phyloP scores from a whole-genome alignment of 2,888 invertebrate species.

The Bursaphelenchus okinawaensis region DNA sequence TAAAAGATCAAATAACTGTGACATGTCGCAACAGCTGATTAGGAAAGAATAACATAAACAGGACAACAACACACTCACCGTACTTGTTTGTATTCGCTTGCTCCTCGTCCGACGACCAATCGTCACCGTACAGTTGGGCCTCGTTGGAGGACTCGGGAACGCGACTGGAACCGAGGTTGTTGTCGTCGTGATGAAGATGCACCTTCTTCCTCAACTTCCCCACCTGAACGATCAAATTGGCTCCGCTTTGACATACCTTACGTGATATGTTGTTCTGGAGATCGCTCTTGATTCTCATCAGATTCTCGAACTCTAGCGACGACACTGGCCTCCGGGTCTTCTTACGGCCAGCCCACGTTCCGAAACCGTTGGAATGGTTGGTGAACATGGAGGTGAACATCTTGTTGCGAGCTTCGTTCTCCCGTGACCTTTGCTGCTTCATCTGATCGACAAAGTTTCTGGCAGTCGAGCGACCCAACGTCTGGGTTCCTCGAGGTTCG shows the following conservation, averaged over 20 bases:
- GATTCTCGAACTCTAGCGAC: slow-evolving; percentile 40
- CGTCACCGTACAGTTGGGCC: slow-evolving; percentile 42
- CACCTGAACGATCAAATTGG: slow-evolving; percentile 4
- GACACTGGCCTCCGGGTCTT: slow-evolving; percentile 24
- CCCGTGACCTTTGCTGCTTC: neutral
- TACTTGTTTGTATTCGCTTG: slow-evolving; percentile 8
- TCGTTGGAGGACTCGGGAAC: neutral
- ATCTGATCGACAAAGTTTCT: neutral
- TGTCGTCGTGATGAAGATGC: too few relatives aligned
- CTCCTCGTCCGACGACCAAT: slow-evolving; percentile 37
- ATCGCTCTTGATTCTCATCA: slow-evolving; percentile 41
- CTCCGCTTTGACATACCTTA: slow-evolving; percentile 26
- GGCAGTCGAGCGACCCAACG: slow-evolving; percentile 6
- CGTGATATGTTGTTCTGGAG: slow-evolving; percentile 41
- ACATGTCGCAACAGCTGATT: too few relatives aligned
- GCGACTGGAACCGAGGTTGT: slow-evolving; percentile 3
- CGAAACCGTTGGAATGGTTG: slow-evolving; percentile 13
- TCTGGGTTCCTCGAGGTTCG: slow-evolving; percentile 6
- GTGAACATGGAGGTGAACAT: slow-evolving; percentile 17
- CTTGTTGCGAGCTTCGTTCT: neutral
- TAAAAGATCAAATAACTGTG: too few relatives aligned
- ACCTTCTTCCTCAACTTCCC: slow-evolving; percentile 5
- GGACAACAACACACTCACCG: slow-evolving; percentile 1
- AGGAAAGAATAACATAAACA: too few relatives aligned
- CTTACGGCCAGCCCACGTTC: slow-evolving; percentile 17